Evolutionary conservation across 1,140 invertebrate species (phyloP), one percentile per base, ranked within the genome.

Genomic region (Trachymyrmex cornetzi): DNA sequence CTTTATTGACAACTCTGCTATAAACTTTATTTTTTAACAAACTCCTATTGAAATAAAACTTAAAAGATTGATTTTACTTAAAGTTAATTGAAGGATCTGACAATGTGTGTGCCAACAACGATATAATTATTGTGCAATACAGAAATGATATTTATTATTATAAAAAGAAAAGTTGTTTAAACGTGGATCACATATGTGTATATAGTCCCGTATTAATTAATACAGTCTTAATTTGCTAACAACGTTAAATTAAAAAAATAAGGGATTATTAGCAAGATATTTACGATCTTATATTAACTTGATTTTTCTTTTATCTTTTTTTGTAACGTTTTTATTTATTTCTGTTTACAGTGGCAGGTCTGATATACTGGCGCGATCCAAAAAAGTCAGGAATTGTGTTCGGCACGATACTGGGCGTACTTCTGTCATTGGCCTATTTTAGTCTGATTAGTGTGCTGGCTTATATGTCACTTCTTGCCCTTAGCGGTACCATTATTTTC

Each of bases 291-390:
- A 22, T 19, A 50, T 19, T 19, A 30, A 19, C 14, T 30, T n/a
- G 16, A 3, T 57, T 57, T 16, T 14, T 67, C 16, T 55, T 16
- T 1, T 22, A n/a, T 14, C 5, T 44, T 50, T 64, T 53, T 34
- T 71, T 53, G 14, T 57, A 77, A 88, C 5, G 14, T 14, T 0
- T 27, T 53, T 53, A n/a, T 63, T 48, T 66, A 7, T 93, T 93
- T 91, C 88, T 92, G 77, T 90, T 97, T 97, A 14, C 96, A 99
- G 98, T 99, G 96, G 97, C 98, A 94, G 98, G 99, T 92, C 96
- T 99, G 93, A 98, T 99, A 94, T 99, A 99, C 96, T 99, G 99
- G 99, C 97, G 98, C 90, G 98, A 99, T 96, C 98, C 98, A 84
- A 98, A 98, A 96, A 98, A 98, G 95, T 98, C 98, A 80, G 99